Base-by-base conservation (phyloP, 2,888 invertebrate species). In the Lepidochrysops patricia region DNA sequence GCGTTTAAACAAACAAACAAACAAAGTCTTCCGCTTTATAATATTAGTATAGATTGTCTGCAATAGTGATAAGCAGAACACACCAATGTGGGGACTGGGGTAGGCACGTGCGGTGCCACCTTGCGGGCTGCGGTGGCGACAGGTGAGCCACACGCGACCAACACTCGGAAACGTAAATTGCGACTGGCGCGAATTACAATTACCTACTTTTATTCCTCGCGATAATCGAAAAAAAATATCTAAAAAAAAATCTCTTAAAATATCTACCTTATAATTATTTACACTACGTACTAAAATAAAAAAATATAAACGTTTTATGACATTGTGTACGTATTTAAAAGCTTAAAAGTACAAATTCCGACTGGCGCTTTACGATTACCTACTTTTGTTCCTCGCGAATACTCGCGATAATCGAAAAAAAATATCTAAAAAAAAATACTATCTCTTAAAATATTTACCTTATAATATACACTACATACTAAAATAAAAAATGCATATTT, bases 81-180 rank as follows among this genome's bases (percentile, higher is more conserved):
- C 26, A 57, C 13, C 64, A 6, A n/a, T n/a, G 59, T 37, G 52
- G 4, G 52, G n/a, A n/a, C n/a, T 52, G 37, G 59, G 27, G 57
- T 43, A 52, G 61, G 70, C 73, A 71, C 71, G 77, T 74, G 71
- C 60, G 52, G 58, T 61, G 64, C 69, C 74, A 74, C 73, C 74
- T 74, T 74, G 74, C 71, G 61, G 68, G 68, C 23, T 1, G 50
- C 50, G 54, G 26, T n/a, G 49, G 13, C 26, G 81, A 80, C 84
- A 84, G 83, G 82, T 84, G 84, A 77, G 67, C 68, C 63, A 66
- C 66, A 66, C 66, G 67, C 61, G 66, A 62, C n/a, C n/a, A n/a
- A 63, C 67, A 69, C 70, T 68, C 66, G 70, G 64, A 78, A 82
- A 83, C 84, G 80, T 79, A 80, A 76, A 79, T 77, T 78, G 76